Base-by-base conservation (phyloP, 2,113 vertebrate genomes). In the Urocolius indicus region DNA sequence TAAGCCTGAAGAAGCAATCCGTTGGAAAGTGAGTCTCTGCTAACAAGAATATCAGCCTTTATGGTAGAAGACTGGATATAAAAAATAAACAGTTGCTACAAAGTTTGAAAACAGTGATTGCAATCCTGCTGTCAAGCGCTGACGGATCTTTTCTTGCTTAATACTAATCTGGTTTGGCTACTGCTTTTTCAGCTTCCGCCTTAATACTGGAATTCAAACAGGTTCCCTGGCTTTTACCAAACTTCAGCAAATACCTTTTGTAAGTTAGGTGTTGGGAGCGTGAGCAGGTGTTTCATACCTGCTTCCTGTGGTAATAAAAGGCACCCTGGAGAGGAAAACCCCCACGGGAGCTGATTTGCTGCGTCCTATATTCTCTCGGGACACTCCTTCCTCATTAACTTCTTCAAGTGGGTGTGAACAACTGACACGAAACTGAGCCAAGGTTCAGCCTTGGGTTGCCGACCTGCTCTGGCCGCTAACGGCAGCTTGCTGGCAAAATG, bases 401-500 rank as follows among this genome's bases (percentile, higher is more conserved):
- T 84, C 94, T 75, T 59, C 91, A 95, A 93, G 96, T 91, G 97
- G 96, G 96, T 94, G 97, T 97, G 96, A 61, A 5, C 77, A 20
- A 32, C 45, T 41, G 84, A 29, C 94, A 54, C 5, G 32, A 94
- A 94, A 24, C 96, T 54, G 88, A 95, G 41, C 46, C 85, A 49
- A 65, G 94, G 92, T 79, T 92, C 92, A 66, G 78, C 94, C 86
- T 46, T 36, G 92, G 36, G 32, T 76, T 72, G 69, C 2, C 36
- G 27, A 8, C 29, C 84, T 13, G 86, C 86, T 67, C 69, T 18
- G 36, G 67, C 93, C 13, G 22, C 91, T 82, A 41, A 49, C 57
- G 18, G 81, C 94, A 84, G 92, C 51, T 84, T 78, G 91, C 87
- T 34, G 63, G 87, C 98, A 99, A 96, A 96, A 99, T 99, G 99